A percentile compares a stretch with the other conserved stretches of the same genome.
Conservation (phyloP, 2,113 vertebrate genomes). For the Microtus montanus region DNA sequence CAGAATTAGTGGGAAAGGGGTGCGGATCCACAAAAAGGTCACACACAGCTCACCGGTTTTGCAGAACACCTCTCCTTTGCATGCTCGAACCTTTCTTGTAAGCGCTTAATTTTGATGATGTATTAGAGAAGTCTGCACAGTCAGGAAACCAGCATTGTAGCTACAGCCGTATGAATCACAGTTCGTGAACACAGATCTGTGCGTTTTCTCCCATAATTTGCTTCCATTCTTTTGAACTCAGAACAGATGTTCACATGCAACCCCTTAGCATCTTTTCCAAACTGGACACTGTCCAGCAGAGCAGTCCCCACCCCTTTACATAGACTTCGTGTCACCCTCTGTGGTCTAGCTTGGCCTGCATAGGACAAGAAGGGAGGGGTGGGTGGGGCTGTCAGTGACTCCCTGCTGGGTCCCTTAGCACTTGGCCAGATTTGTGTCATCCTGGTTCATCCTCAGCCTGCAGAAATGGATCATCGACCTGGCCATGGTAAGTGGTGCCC, state of each 20-base stretch:
- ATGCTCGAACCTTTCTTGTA: neutral
- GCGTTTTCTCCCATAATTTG: neutral
- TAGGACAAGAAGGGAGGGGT: rapidly evolving
- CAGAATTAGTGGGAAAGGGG: neutral
- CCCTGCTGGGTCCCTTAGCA: slow-evolving; percentile 75
- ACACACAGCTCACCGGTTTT: neutral
- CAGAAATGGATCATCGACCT: slow-evolving; percentile 93
- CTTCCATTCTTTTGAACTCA: neutral
- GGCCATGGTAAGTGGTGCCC: slow-evolving; percentile 90
- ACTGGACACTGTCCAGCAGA: neutral
- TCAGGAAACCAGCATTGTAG: neutral
- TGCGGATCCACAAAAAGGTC: neutral
- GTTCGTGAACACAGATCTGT: rapidly evolving
- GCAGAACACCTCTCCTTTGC: neutral
- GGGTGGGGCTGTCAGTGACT: rapidly evolving
- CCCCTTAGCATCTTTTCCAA: neutral
- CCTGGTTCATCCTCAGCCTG: slow-evolving; percentile 91
- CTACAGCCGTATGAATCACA: neutral
- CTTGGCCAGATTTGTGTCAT: slow-evolving; percentile 86
- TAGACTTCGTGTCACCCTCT: neutral
- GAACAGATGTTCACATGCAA: neutral
- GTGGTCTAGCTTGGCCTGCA: neutral
- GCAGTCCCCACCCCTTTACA: too few species aligned
- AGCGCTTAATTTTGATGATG: neutral
- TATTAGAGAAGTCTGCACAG: neutral